Evolutionary conservation across 2,888 invertebrate species (phyloP).

Genomic region (Halictus ligatus): DNA sequence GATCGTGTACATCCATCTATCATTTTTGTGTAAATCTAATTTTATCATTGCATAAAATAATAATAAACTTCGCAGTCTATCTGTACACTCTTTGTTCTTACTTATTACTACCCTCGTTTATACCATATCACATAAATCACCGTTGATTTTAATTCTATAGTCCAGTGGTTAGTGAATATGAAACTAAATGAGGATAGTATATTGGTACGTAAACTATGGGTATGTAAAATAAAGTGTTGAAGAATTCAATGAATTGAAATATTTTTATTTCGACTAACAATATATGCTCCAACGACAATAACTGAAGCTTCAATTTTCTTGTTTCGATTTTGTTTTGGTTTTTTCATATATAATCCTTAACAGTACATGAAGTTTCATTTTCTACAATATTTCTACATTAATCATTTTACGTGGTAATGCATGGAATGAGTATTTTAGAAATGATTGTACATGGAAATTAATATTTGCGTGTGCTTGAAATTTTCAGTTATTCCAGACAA

Average conservation of each 20-base stretch:
- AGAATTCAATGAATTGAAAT: slow-evolving; percentile 39
- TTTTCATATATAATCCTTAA: slow-evolving; percentile 7
- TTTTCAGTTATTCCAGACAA: slow-evolving; percentile 93
- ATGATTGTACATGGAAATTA: slow-evolving; percentile 29
- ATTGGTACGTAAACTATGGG: slow-evolving; percentile 77
- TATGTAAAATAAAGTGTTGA: slow-evolving; percentile 70
- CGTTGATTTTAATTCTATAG: slow-evolving; percentile 55
- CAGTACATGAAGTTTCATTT: background rate
- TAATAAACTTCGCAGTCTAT: slow-evolving; percentile 75
- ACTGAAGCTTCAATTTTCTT: slow-evolving; percentile 26
- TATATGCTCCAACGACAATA: slow-evolving; percentile 33
- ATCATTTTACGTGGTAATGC: slow-evolving; percentile 24
- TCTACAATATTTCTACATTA: slow-evolving; percentile 7
- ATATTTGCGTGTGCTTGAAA: slow-evolving; percentile 39
- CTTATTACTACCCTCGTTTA: slow-evolving; percentile 68
- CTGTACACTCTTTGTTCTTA: slow-evolving; percentile 66
- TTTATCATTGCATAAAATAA: slow-evolving; percentile 72
- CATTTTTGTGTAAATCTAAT: slow-evolving; percentile 70
- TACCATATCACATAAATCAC: slow-evolving; percentile 54
- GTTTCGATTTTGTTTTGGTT: slow-evolving; percentile 33
- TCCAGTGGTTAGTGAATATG: slow-evolving; percentile 61
- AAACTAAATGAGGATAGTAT: slow-evolving; percentile 63
- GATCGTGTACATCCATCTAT: slow-evolving; percentile 49
- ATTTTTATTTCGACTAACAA: slow-evolving; percentile 47
- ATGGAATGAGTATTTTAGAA: slow-evolving; percentile 51